phyloP scores from a whole-genome alignment of 2,113 vertebrate species.

The Megaceryle torquata region DNA sequence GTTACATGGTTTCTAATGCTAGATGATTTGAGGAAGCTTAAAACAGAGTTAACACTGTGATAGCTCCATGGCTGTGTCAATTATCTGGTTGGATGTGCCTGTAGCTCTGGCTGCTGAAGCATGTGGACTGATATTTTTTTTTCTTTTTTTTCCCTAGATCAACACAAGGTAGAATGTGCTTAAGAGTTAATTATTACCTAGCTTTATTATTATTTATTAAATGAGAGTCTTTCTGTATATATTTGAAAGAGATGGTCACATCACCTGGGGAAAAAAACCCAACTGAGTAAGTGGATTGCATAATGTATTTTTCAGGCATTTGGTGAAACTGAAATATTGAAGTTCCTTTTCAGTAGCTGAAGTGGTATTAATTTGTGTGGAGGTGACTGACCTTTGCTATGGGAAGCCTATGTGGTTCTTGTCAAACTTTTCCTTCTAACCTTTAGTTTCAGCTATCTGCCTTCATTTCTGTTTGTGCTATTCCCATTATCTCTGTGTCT shows the following conservation, averaged over 20 bases:
- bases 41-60: slow-evolving; percentile 47
- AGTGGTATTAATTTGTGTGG: background rate
- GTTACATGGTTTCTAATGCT: slow-evolving; percentile 45
- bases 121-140: background rate
- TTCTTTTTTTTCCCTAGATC: background rate
- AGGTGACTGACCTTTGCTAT: slow-evolving; percentile 25
- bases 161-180: background rate
- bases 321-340: background rate
- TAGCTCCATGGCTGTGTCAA: slow-evolving; percentile 15
- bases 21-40: slow-evolving; percentile 54
- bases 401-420: background rate
- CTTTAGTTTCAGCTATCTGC: background rate
- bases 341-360: background rate
- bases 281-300: background rate
- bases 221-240: background rate
- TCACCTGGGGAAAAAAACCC: background rate
- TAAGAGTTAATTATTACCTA: slow-evolving; percentile 12
- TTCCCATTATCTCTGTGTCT: background rate
- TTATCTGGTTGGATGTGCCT: slow-evolving; percentile 30
- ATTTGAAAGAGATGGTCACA: background rate
- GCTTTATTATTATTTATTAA: slow-evolving; percentile 1
- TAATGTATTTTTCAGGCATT: background rate
- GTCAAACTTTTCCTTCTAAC: slow-evolving; percentile 26
- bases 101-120: slow-evolving; percentile 8
- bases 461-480: background rate